Evolutionary conservation across 2,113 vertebrate species (phyloP).

Genomic region (Callospermophilus lateralis): DNA sequence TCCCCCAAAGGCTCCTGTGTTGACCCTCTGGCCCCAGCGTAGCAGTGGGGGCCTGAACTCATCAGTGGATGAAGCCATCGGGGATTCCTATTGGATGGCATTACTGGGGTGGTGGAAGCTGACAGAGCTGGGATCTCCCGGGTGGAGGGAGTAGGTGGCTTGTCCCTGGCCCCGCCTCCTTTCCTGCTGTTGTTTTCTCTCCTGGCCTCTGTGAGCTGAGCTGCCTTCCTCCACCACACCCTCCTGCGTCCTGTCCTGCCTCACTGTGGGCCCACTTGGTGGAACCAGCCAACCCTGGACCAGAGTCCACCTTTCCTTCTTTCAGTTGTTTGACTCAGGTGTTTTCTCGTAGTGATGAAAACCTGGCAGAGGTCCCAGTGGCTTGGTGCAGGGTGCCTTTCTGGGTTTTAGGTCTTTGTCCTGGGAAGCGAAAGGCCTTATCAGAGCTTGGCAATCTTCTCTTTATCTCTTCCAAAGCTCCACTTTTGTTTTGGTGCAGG

Average conservation of each 20-base stretch:
- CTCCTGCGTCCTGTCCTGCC: too few relatives aligned
- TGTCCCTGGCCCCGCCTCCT: not conserved
- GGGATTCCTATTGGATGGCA: not conserved
- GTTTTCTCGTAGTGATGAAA: too few relatives aligned
- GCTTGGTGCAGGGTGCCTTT: not conserved
- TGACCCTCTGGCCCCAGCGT: not conserved
- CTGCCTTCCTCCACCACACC: too few relatives aligned
- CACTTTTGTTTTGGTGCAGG: not conserved
- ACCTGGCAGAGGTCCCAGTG: not conserved
- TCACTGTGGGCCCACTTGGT: too few relatives aligned
- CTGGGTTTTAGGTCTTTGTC: not conserved
- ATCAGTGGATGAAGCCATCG: not conserved
- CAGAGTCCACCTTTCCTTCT: too few relatives aligned
- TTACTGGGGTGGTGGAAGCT: not conserved
- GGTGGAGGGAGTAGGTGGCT: not conserved
- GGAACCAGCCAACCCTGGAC: too few relatives aligned
- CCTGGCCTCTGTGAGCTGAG: not conserved
- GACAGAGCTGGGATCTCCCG: fast-evolving
- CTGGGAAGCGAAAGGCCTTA: not conserved
- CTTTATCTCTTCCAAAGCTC: not conserved
- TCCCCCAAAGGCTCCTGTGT: not conserved
- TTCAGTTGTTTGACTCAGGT: too few relatives aligned
- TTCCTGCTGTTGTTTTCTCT: not conserved
- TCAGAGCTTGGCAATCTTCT: not conserved
- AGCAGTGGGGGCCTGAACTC: not conserved